These are phyloP conservation scores for Amblyteles armatorius DNA, from an alignment of 2,888 invertebrate genomes.

Conservation along the genomic window DNA sequence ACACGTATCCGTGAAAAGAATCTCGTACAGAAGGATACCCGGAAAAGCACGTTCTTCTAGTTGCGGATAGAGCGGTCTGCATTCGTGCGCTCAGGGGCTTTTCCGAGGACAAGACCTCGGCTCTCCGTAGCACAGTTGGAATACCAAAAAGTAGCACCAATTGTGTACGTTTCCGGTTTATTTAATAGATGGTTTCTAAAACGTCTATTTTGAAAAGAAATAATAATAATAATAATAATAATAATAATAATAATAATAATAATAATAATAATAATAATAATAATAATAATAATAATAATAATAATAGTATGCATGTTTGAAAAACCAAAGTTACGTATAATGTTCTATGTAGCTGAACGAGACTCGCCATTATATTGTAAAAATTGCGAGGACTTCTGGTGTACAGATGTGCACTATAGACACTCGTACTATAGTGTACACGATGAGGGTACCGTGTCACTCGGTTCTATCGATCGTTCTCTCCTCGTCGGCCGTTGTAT, in stretches of 20 bases:
- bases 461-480: conserved; percentile 65
- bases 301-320: too few species aligned
- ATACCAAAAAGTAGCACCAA: not conserved
- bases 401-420: conserved; percentile 15
- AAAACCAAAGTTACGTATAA: too few species aligned
- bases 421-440: conserved; percentile 30
- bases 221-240: too few species aligned
- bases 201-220: too few species aligned
- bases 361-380: conserved; percentile 17
- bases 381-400: conserved; percentile 10
- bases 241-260: too few species aligned
- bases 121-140: not conserved
- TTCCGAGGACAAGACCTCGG: not conserved
- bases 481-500: conserved; percentile 55
- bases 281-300: too few species aligned
- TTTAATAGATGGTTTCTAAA: not conserved
- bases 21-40: conserved; percentile 18
- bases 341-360: not conserved
- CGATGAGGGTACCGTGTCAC: conserved; percentile 61
- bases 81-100: conserved; percentile 2
- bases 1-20: conserved; percentile 54
- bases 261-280: too few species aligned
- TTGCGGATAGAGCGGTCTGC: conserved; percentile 20
- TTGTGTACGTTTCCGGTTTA: not conserved
- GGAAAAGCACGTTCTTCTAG: conserved; percentile 21